Evolutionary conservation across 1,140 invertebrate genomes (phyloP), one percentile per base, ranked within the genome.

Genomic region (Sarcophaga bullata): DNA sequence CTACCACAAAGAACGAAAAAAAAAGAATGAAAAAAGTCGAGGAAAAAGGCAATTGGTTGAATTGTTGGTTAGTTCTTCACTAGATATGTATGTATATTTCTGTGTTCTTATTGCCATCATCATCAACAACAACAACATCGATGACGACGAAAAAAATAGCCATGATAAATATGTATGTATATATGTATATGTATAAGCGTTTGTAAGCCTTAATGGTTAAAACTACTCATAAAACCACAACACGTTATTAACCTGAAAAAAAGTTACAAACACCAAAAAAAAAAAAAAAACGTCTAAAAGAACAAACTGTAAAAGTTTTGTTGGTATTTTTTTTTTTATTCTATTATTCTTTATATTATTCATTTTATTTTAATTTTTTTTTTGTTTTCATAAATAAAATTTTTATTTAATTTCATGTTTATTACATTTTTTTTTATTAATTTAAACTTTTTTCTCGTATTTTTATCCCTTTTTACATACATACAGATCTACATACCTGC

Each of bases 181-280:
- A 4, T 37, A 4, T 37, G 25, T 37, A 58, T 58, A 58, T 15
- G 15, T 15, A 15, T 15, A 58, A 19, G 54, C n/a, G 54, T 68
- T 68, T 9, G 54, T 58, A 15, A n/a, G 54, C 54, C n/a, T 58
- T 58, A 58, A 58, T 58, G 54, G 54, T n/a, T 58, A 58, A 58
- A 58, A 58, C 54, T 58, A 58, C 54, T 58, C 54, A 58, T 58
- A 68, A 68, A 68, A 17, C 62, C 62, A 68, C 62, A 68, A 68
- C 62, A 68, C 62, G 62, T 68, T 68, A 68, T 19, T 68, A 68
- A 68, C 62, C 62, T 68, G 62, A 68, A 68, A 68, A 68, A 58
- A 37, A 37, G 25, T 37, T 37, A 37, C 8, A 68, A 19, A 8
- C 0, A 68, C 17, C 19, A 17, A 2, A 25, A 68, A 17, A 0